Evolutionary conservation across 2,113 vertebrate species (phyloP), one percentile per base, ranked within the genome.

Genomic region (Phylloscopus trochilus): DNA sequence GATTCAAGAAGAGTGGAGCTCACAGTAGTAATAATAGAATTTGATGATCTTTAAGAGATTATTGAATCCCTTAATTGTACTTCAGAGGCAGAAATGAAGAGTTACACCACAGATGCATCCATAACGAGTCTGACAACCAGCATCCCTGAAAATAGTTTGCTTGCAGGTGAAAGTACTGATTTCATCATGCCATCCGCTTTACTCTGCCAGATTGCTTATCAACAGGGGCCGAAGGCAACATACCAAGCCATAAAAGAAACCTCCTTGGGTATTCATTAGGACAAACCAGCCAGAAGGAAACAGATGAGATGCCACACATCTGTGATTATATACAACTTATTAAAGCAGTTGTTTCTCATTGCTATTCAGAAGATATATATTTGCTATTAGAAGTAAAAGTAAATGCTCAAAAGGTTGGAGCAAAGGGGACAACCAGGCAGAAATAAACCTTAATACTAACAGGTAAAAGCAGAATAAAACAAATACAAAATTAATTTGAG

Each of bases 251-350:
- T 80, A 77, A 86, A 94, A 91, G 87, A 93, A 92, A 93, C 51
- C 30, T 95, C 44, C 55, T 47, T 80, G 63, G 91, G 59, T 95
- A 97, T 94, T 95, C 87, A 95, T 91, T 88, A 93, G 55, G 72
- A 92, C 67, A 95, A 87, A 90, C 85, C 93, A 94, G 82, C 81
- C 92, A 94, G 82, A 96, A 93, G 67, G 83, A 96, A 95, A 95
- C 0, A 4, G 75, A 95, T 92, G 72, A 83, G 79, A 94, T 5
- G 11, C 78, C 63, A 56, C 52, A 63, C 35, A 92, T 66, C 53
- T 86, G 75, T 73, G 72, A 93, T 92, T 91, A 90, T 35, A 92
- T 74, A 77, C 60, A 90, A 80, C 63, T 51, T 46, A 85, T 30
- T 66, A 67, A 93, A 92, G 28, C 75, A 46, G 23, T 69, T 70